Percentiles rank a stretch among this genome's conserved stretches.
Conservation (phyloP, 2,113 vertebrate species). For the Epinephelus moara region DNA sequence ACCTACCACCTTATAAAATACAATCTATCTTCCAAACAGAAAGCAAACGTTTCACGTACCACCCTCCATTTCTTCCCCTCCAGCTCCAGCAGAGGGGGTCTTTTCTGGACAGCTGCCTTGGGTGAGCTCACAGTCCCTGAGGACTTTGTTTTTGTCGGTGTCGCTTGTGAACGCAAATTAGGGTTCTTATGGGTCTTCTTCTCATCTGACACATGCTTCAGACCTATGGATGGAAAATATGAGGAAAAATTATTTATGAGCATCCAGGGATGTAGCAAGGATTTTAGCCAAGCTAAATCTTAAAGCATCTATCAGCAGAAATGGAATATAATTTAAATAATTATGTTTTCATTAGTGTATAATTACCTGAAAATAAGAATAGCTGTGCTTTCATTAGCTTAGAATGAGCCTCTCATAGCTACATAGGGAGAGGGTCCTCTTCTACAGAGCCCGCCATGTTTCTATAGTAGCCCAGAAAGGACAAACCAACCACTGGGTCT, state of each 20-base stretch:
- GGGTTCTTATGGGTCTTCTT: conserved; percentile 96
- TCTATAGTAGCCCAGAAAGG: too few species aligned
- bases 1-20: neutral
- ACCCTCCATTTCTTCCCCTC: conserved; percentile 99
- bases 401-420: too few species aligned
- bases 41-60: conserved; percentile 82
- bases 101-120: conserved; percentile 80
- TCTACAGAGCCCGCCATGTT: too few species aligned
- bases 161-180: conserved; percentile 85
- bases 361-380: too few species aligned
- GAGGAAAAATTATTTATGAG: neutral
- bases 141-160: conserved; percentile 84
- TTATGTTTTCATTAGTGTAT: too few species aligned
- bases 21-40: neutral
- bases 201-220: conserved; percentile 92
- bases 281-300: neutral
- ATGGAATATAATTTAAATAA: too few species aligned
- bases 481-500: too few species aligned
- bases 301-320: too few species aligned
- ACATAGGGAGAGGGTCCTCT: too few species aligned
- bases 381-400: too few species aligned
- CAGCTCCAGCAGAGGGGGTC: conserved; percentile 89
- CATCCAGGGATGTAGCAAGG: neutral
- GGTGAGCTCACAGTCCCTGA: conserved; percentile 61
- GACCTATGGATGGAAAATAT: conserved; percentile 79